Base-by-base conservation (phyloP, 2,797 vertebrate genomes). In the Cuculus canorus region DNA sequence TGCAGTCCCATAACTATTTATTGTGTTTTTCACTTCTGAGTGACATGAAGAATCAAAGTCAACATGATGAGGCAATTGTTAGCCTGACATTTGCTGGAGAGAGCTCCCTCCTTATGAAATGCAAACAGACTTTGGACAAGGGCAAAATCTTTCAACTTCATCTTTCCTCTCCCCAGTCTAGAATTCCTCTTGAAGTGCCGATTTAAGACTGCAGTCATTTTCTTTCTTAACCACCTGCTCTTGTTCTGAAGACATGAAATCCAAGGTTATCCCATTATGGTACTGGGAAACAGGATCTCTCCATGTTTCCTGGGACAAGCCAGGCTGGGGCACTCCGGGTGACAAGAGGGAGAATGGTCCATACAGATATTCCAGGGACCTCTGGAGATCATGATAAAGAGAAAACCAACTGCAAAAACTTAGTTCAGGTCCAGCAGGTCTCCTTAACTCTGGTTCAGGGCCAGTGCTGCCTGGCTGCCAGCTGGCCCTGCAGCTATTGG, bases 401-500 rank as follows among this genome's bases (percentile, higher is more conserved):
- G 68, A 95, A 91, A 94, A 8, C 39, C 37, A 79, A 52, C 1
- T 66, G 72, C 79, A 94, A 65, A 83, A 86, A 18, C 30, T 77
- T 78, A 9, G 54, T 39, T 87, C 56, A 70, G 77, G 48, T 92
- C 84, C 87, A 92, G 68, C 82, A 87, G 78, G 8, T 91, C 84
- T 82, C 82, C 84, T 63, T 95, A 93, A 77, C 54, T 82, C 78
- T 89, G 86, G 23, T 59, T 79, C 28, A 54, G 45, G 82, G 91
- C 87, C 94, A 92, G 35, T 12, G 23, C 52, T 47, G 60, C 73
- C n/a, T 28, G 43, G 35, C 33, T 80, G 87, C 91, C 94, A 92
- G 86, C 92, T 91, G 91, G 89, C 84, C 59, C 75, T 84, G 47
- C 24, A 43, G 39, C 78, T 82, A 4, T 2, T 2, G 21, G 39